phyloP scores from a whole-genome alignment of 2,797 vertebrate species.

The Squalus acanthias region DNA sequence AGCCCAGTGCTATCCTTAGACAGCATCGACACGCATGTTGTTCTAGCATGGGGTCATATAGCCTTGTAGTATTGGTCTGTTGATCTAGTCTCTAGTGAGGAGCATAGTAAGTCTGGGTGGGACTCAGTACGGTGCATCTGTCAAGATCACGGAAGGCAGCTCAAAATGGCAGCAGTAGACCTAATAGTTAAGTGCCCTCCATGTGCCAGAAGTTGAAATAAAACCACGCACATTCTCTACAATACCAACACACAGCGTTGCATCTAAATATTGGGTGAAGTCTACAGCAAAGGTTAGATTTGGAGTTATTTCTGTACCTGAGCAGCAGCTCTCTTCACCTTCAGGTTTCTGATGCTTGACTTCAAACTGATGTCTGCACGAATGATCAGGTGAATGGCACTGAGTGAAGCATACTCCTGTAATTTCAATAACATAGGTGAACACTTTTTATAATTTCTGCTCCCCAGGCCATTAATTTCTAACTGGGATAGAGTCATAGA shows the following conservation, averaged over 20 bases:
- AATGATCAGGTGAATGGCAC: slow-evolving; percentile 76
- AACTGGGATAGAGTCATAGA: too few relatives aligned
- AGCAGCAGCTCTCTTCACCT: slow-evolving; percentile 70
- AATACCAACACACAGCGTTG: not conserved
- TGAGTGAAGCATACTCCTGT: slow-evolving; percentile 74
- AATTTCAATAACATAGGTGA: not conserved
- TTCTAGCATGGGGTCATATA: not conserved
- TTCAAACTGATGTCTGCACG: slow-evolving; percentile 82
- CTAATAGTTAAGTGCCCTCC: too few relatives aligned
- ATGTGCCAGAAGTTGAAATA: not conserved
- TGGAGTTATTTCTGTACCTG: slow-evolving; percentile 57
- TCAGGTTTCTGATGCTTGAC: slow-evolving; percentile 75
- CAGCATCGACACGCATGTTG: not conserved
- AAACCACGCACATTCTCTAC: not conserved
- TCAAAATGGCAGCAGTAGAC: not conserved
- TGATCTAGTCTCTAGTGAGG: not conserved
- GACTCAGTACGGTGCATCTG: not conserved
- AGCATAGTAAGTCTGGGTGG: not conserved
- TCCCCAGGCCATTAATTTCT: not conserved
- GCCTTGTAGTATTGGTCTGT: not conserved
- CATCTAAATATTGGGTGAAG: not conserved
- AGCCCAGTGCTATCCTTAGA: too few relatives aligned
- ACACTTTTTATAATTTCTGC: not conserved
- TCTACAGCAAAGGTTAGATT: not conserved
- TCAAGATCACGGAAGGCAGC: not conserved